These are phyloP conservation scores for Paedocypris sp. DNA, from an alignment of 2,113 vertebrate species.

Conservation along the genomic window DNA sequence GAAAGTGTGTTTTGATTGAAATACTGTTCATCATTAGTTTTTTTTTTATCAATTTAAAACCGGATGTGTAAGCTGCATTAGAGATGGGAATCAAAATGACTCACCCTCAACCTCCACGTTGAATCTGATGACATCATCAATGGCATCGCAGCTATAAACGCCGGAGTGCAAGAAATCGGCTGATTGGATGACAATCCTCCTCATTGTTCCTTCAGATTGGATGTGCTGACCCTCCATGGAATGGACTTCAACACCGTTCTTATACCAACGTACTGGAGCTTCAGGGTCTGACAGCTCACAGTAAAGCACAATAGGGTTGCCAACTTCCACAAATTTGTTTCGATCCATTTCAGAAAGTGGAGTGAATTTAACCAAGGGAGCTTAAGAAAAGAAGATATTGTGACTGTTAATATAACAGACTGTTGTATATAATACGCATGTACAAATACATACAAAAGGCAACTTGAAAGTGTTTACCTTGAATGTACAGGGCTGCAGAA, in stretches of 20 bases:
- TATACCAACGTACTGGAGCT: conserved; percentile 63
- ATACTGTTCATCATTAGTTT: too few species aligned
- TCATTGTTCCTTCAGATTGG: conserved; percentile 67
- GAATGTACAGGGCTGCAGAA: conserved; percentile 75
- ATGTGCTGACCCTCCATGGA: conserved; percentile 62
- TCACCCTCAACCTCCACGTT: conserved; percentile 70
- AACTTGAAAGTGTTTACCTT: conserved; percentile 70
- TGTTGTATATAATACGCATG: too few species aligned
- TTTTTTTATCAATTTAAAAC: too few species aligned
- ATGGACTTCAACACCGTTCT: conserved; percentile 60
- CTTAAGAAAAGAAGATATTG: conserved; percentile 44
- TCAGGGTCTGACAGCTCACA: conserved; percentile 65
- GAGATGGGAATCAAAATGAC: conserved; percentile 26
- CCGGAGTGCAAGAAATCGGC: conserved; percentile 66
- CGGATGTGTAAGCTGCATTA: too few species aligned
- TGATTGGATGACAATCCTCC: conserved; percentile 68
- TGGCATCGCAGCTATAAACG: conserved; percentile 68
- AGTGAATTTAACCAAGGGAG: conserved; percentile 66
- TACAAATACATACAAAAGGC: too few species aligned
- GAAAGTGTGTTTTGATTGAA: too few species aligned
- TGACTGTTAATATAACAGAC: too few species aligned
- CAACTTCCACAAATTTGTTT: conserved; percentile 68
- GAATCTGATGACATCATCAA: conserved; percentile 68
- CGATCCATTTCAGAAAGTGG: conserved; percentile 67
- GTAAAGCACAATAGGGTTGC: conserved; percentile 67